Evolutionary conservation across 2,113 vertebrate genomes (phyloP).

Genomic region (Bos javanicus): DNA sequence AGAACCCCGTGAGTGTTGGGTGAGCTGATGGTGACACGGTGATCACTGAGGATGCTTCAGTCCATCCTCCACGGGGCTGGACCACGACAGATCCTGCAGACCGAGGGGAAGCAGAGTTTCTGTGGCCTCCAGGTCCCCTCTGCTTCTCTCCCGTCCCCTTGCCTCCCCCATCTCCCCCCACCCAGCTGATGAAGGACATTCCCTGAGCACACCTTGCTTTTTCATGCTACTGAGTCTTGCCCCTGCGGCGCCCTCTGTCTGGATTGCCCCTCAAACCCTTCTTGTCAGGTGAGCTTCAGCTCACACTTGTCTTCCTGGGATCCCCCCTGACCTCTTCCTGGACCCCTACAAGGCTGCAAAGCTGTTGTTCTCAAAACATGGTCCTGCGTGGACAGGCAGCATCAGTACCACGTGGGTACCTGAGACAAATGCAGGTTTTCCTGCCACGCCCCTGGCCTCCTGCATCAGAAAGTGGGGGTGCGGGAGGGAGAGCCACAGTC

Average conservation of each 20-base stretch:
- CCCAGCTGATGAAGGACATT: rapidly evolving
- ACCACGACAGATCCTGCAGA: neutral
- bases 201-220: neutral
- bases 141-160: neutral
- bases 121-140: neutral
- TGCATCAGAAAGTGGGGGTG: rapidly evolving
- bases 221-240: rapidly evolving
- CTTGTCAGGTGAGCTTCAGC: too few species aligned
- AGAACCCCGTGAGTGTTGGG: rapidly evolving
- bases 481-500: rapidly evolving
- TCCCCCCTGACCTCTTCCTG: neutral
- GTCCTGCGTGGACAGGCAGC: neutral
- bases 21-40: rapidly evolving
- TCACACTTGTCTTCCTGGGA: too few species aligned
- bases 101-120: neutral
- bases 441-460: rapidly evolving
- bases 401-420: neutral
- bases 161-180: neutral
- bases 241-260: rapidly evolving
- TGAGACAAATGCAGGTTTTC: neutral
- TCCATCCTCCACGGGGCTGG: rapidly evolving
- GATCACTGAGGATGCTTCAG: rapidly evolving
- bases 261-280: rapidly evolving
- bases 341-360: neutral
- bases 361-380: neutral